Evolutionary conservation across 1,140 invertebrate species (phyloP).

Genomic region (Magallana angulata): DNA sequence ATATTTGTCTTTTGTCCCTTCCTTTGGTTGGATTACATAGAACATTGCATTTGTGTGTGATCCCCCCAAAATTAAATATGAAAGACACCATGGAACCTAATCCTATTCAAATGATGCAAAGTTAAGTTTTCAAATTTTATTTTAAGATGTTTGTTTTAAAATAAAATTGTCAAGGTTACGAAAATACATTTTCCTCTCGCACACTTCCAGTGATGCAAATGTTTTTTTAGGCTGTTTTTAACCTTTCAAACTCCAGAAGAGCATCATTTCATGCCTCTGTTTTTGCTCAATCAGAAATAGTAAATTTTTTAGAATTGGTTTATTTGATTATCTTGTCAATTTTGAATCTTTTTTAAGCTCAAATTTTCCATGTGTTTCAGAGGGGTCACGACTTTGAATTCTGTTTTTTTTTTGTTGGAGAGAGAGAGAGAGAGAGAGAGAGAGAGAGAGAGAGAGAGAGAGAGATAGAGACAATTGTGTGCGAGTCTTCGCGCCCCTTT

Average conservation of each 20-base stretch:
- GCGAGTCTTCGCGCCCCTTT: too few relatives aligned
- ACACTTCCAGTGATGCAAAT: neutral
- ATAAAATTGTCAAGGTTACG: too few relatives aligned
- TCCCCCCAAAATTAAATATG: too few relatives aligned
- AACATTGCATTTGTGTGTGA: neutral
- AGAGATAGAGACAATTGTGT: too few relatives aligned
- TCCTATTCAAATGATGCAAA: too few relatives aligned
- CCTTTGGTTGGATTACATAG: neutral
- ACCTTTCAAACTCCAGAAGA: neutral
- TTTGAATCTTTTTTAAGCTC: neutral
- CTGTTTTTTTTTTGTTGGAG: neutral
- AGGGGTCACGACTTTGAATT: neutral
- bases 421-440: neutral
- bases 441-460: too few relatives aligned
- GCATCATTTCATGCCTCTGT: neutral
- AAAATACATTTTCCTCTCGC: neutral
- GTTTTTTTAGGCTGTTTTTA: slow-evolving; percentile 2
- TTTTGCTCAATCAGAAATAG: neutral
- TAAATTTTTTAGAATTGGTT: neutral
- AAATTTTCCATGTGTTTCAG: neutral
- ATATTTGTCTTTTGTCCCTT: neutral
- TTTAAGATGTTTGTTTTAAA: too few relatives aligned
- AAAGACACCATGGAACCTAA: too few relatives aligned
- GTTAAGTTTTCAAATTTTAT: too few relatives aligned
- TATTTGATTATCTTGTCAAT: neutral